Conservation (phyloP, 1,140 invertebrate genomes). For the Trichonephila clavata region DNA sequence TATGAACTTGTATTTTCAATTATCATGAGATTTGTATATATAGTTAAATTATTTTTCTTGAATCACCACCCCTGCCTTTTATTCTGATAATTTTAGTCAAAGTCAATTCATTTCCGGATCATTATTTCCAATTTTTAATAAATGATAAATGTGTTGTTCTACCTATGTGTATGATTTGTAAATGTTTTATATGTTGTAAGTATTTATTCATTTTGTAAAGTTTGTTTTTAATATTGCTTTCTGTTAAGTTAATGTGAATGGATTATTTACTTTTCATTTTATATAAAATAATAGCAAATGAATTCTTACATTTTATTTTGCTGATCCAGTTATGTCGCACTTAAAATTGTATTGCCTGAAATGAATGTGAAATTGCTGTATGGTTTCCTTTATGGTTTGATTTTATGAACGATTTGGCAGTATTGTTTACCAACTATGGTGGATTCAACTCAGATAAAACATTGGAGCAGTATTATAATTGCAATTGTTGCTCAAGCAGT, state of each 20-base stretch:
- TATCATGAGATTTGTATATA: background rate
- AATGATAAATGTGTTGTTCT: conserved; percentile 1
- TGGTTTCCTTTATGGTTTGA: background rate
- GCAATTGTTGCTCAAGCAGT: conserved; percentile 76
- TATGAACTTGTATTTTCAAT: background rate
- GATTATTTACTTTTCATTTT: conserved; percentile 36
- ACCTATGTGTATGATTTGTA: conserved; percentile 26
- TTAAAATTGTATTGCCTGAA: conserved; percentile 8
- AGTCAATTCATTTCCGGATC: background rate
- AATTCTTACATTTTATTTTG: background rate
- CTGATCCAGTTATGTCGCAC: background rate
- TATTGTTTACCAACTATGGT: conserved; percentile 50
- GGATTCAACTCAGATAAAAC: conserved; percentile 43
- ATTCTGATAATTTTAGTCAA: background rate
- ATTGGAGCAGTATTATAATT: conserved; percentile 73
- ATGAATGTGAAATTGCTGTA: background rate
- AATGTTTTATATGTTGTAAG: conserved; percentile 30
- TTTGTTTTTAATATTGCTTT: conserved; percentile 47
- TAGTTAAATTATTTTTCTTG: background rate
- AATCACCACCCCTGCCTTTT: background rate
- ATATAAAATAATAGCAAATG: conserved; percentile 8
- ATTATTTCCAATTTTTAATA: conserved; percentile 23
- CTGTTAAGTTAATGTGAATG: conserved; percentile 36
- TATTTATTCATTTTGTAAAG: conserved; percentile 56
- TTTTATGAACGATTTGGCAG: conserved; percentile 50